A percentile compares a stretch with the other conserved stretches of the same genome.
These are phyloP conservation scores for Saguinus oedipus DNA, from an alignment of 2,797 vertebrate species.

Conservation along the genomic window DNA sequence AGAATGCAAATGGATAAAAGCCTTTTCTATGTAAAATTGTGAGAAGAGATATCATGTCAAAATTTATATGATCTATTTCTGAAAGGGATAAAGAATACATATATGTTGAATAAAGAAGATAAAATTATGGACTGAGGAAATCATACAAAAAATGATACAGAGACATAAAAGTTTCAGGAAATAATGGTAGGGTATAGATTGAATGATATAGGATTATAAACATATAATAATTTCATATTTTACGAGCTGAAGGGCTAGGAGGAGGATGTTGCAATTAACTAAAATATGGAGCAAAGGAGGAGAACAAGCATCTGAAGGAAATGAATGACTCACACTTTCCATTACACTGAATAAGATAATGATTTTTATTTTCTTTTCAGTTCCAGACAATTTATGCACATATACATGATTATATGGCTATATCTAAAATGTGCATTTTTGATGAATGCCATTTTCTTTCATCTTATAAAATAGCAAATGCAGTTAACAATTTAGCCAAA, in stretches of 20 bases:
- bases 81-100: neutral
- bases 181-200: neutral
- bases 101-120: neutral
- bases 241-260: neutral
- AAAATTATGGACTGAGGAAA: neutral
- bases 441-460: neutral
- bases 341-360: neutral
- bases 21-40: neutral
- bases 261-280: neutral
- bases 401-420: neutral
- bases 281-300: neutral
- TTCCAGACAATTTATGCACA: neutral
- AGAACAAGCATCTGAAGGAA: neutral
- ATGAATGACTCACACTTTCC: constrained; percentile 15
- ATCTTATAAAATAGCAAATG: neutral
- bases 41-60: neutral
- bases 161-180: neutral
- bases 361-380: constrained; percentile 40
- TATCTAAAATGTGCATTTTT: constrained; percentile 48
- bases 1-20: neutral
- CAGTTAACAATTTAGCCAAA: neutral
- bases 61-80: neutral
- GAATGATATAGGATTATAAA: neutral
- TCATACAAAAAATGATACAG: neutral
- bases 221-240: neutral